Base-by-base conservation (phyloP, 1,140 invertebrate genomes). In the Temnothorax longispinosus region DNA sequence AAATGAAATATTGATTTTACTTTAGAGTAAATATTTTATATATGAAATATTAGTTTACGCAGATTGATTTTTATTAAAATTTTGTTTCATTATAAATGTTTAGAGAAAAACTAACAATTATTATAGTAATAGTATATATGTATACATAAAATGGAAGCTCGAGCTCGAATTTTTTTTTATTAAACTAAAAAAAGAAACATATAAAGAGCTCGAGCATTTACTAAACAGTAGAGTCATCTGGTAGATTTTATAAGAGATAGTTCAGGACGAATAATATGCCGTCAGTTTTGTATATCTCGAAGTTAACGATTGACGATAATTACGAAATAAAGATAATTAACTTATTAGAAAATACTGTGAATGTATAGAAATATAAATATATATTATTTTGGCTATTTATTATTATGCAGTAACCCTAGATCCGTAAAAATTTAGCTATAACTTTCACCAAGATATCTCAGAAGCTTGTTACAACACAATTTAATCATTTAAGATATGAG, bases 251-350 rank as follows among this genome's bases (percentile, higher is more conserved):
- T 58, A 13, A 76, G 8, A 10, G 3, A 58, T 35, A 15, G 7
- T 41, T 52, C 47, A 10, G 67, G 8, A 1, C 18, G 11, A 4
- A 13, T 72, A 0, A 74, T 76, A 41, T 11, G n/a, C 13, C 0
- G 32, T 76, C 41, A 8, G 27, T 44, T 76, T 76, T 76, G 13
- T 44, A 8, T 10, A 56, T 10, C 11, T 6, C 3, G 38, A 27
- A 27, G 64, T 50, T 72, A 72, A 15, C 69, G 15, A 72, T 47
- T 72, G 47, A 52, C 0, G 69, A 72, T 52, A 72, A 72, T 50
- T 50, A 32, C 32, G 10, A 50, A 72, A 52, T 52, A 6, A 52
- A 18, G 5, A 15, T 18, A 71, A 71, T 1, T 41, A 27, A 27
- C 27, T 64, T 35, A 64, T 64, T 35, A 18, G 5, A 52, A 32